Percentiles rank a stretch among this genome's conserved stretches.
Conservation (phyloP, 2,888 invertebrate species). For the Drosophila atroscutellata region DNA sequence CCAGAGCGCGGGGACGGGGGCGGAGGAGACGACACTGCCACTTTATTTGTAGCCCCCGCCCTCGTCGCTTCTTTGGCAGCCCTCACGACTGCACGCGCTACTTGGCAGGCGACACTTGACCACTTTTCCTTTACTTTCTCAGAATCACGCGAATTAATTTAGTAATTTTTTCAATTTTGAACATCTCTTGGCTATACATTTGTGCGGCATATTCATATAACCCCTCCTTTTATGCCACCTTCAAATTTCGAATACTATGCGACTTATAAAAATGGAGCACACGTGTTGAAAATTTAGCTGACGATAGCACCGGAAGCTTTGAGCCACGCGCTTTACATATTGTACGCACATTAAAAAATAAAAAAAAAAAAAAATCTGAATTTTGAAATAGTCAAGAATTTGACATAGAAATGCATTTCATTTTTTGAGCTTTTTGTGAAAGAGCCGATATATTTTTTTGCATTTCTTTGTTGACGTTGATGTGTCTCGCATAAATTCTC, state of each 20-base stretch:
- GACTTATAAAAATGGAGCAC: constrained; percentile 51
- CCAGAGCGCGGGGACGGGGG: constrained; percentile 21
- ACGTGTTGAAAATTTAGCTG: constrained; percentile 62
- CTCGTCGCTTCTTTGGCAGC: constrained; percentile 42
- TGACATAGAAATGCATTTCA: constrained; percentile 70
- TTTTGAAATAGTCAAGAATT: constrained; percentile 53
- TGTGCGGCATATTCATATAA: background rate
- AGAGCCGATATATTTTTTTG: constrained; percentile 56
- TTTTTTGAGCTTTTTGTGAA: constrained; percentile 39
- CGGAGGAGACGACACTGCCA: constrained; percentile 3
- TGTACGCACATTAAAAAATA: constrained; percentile 20
- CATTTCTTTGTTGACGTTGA: constrained; percentile 76
- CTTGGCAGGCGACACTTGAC: constrained; percentile 73
- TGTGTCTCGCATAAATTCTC: constrained; percentile 65
- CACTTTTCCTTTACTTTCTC: constrained; percentile 13
- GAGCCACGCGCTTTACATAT: constrained; percentile 36
- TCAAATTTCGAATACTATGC: background rate
- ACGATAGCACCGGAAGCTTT: constrained; percentile 67
- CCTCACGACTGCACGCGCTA: constrained; percentile 71
- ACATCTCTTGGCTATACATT: constrained; percentile 5
- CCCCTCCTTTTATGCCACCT: background rate
- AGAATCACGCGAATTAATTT: constrained; percentile 53
- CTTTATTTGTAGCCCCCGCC: background rate
- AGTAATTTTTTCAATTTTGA: constrained; percentile 30
- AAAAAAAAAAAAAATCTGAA: constrained; percentile 6